Base-by-base conservation (phyloP, 2,888 invertebrate genomes). In the Autographa gamma region DNA sequence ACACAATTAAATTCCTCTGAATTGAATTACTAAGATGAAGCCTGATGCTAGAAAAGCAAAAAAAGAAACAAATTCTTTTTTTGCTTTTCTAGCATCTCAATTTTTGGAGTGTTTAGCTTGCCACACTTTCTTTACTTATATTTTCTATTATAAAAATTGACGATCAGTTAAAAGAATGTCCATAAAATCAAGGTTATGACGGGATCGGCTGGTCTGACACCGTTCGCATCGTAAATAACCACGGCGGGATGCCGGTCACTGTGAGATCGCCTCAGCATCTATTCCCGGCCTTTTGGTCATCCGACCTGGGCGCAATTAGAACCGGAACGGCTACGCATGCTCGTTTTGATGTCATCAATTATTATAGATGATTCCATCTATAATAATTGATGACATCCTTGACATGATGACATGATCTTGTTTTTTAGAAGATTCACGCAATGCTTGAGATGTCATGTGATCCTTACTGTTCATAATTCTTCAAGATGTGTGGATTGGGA, bases 301-400 rank as follows among this genome's bases (percentile, higher is more conserved):
- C 60, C 80, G 73, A 80, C 73, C 80, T 54, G 69, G 41, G 59
- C 63, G 31, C 60, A 68, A 74, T 71, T 74, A 73, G 66, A 81
- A 68, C 43, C 65, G 64, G 80, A 69, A 48, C 70, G 58, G 43
- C 34, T 41, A 60, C 66, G 43, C 8, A 69, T 67, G 19, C 69
- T 63, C 69, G 66, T 13, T 61, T 16, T 34, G 43, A n/a, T 60
- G 38, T n/a, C 58, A 65, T 65, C 31, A 64, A 65, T 58, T 60
- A 58, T 56, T 60, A 2, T 58, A 38, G 13, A 41, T 25, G 19
- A 62, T n/a, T n/a, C n/a, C n/a, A n/a, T n/a, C n/a, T n/a, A n/a
- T n/a, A n/a, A n/a, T n/a, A n/a, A n/a, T n/a, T n/a, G n/a, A n/a
- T n/a, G n/a, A n/a, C n/a, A n/a, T n/a, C n/a, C n/a, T n/a, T n/a